Evolutionary conservation across 2,888 invertebrate genomes (phyloP).

Genomic region (Callimorpha dominula): DNA sequence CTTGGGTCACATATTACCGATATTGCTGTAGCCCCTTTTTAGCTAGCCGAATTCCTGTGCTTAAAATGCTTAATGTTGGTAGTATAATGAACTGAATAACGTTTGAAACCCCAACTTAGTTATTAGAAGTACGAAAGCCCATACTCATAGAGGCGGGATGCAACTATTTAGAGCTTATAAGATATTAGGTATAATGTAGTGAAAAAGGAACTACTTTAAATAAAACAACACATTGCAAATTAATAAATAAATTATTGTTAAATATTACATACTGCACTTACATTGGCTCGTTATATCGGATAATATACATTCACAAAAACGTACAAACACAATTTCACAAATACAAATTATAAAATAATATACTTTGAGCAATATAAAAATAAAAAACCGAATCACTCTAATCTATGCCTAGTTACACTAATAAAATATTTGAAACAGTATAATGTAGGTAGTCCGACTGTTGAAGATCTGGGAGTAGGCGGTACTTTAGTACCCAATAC

Average conservation of each 20-base stretch:
- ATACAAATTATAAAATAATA: constrained; percentile 75
- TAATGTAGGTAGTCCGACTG: constrained; percentile 47
- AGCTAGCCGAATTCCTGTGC: too few species aligned
- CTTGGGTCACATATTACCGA: too few species aligned
- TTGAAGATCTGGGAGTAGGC: constrained; percentile 40
- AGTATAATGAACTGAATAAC: too few species aligned
- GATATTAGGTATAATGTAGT: too few species aligned
- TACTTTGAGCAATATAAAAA: constrained; percentile 85
- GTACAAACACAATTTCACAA: constrained; percentile 79
- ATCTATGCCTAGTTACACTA: constrained; percentile 66
- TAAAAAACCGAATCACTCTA: constrained; percentile 82
- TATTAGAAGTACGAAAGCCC: too few species aligned
- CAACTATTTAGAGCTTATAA: too few species aligned
- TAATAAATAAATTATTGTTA: constrained; percentile 87
- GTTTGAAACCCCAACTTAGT: too few species aligned
- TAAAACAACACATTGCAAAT: constrained; percentile 77
- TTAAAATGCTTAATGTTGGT: too few species aligned
- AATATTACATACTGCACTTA: constrained; percentile 85
- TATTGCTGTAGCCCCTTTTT: too few species aligned
- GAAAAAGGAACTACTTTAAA: constrained; percentile 33
- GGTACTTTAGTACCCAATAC: constrained; percentile 60
- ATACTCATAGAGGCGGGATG: too few species aligned
- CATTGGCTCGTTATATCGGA: constrained; percentile 81
- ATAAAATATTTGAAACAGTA: constrained; percentile 56
- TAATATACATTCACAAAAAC: constrained; percentile 79